A percentile compares a stretch with the other conserved stretches of the same genome.
These are phyloP conservation scores for Augochlorella aurata DNA, from an alignment of 2,888 invertebrate genomes.

Conservation along the genomic window DNA sequence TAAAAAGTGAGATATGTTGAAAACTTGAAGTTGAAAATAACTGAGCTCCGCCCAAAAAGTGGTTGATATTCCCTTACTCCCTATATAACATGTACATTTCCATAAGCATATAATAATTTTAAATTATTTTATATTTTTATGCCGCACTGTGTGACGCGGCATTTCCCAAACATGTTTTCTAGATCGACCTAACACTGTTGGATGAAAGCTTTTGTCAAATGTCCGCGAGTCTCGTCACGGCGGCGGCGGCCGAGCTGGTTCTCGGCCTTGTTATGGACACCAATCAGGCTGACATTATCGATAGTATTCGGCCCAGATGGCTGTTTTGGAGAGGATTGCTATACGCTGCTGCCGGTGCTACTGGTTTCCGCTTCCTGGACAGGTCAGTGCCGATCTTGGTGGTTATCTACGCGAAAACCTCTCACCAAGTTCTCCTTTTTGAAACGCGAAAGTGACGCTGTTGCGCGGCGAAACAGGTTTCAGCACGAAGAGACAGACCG, in stretches of 20 bases:
- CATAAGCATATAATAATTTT: too few species aligned
- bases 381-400: slow-evolving; percentile 16
- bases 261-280: slow-evolving; percentile 57
- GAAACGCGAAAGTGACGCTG: neutral
- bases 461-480: slow-evolving; percentile 48
- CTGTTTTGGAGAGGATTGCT: slow-evolving; percentile 54
- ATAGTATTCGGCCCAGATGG: slow-evolving; percentile 44
- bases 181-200: slow-evolving; percentile 74
- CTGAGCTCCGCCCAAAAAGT: too few species aligned
- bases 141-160: too few species aligned
- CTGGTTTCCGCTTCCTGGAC: fast-evolving
- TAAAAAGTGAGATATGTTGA: too few species aligned
- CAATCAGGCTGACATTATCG: neutral
- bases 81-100: too few species aligned
- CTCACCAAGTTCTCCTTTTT: too few species aligned
- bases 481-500: slow-evolving; percentile 48
- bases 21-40: too few species aligned
- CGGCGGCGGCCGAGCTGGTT: slow-evolving; percentile 61
- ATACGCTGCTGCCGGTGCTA: neutral
- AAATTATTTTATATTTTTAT: too few species aligned
- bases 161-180: neutral
- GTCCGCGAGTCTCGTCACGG: slow-evolving; percentile 61
- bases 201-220: slow-evolving; percentile 59
- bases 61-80: too few species aligned
- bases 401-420: neutral